Evolutionary conservation across 1,140 invertebrate species (phyloP).

Genomic region (Homarus americanus): DNA sequence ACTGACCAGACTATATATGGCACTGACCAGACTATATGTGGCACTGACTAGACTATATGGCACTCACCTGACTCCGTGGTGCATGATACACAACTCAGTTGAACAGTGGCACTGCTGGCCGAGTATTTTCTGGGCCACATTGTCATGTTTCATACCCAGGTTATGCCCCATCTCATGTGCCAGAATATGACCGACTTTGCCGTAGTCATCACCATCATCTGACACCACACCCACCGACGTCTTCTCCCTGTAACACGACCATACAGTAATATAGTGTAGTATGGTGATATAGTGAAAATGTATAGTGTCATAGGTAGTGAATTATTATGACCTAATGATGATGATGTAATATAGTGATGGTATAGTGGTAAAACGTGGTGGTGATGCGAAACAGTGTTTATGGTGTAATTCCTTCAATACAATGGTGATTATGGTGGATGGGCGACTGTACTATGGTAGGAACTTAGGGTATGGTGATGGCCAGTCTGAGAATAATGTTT

Average conservation of each 20-base stretch:
- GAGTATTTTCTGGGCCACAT: slow-evolving; percentile 75
- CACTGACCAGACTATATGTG: too few relatives aligned
- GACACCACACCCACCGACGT: background rate
- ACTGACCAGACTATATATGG: slow-evolving; percentile 37
- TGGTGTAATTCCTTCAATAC: too few relatives aligned
- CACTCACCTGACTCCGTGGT: slow-evolving; percentile 76
- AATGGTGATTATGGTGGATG: too few relatives aligned
- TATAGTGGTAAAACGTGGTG: background rate
- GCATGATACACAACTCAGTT: slow-evolving; percentile 95
- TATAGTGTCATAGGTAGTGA: too few relatives aligned
- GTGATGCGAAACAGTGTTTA: too few relatives aligned
- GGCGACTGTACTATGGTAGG: too few relatives aligned
- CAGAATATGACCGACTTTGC: slow-evolving; percentile 93
- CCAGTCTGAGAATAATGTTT: too few relatives aligned
- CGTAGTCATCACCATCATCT: background rate
- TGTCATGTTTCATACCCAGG: slow-evolving; percentile 98
- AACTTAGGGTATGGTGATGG: too few relatives aligned
- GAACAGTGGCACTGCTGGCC: slow-evolving; percentile 86
- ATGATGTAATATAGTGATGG: background rate
- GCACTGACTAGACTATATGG: slow-evolving; percentile 8
- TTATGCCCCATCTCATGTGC: slow-evolving; percentile 99
- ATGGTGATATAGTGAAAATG: background rate
- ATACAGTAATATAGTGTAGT: too few relatives aligned
- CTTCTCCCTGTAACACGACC: background rate
- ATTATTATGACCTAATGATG: too few relatives aligned